Evolutionary conservation across 2,113 vertebrate genomes (phyloP), one percentile per base, ranked within the genome.

Genomic region (Hemibagrus wyckioides): DNA sequence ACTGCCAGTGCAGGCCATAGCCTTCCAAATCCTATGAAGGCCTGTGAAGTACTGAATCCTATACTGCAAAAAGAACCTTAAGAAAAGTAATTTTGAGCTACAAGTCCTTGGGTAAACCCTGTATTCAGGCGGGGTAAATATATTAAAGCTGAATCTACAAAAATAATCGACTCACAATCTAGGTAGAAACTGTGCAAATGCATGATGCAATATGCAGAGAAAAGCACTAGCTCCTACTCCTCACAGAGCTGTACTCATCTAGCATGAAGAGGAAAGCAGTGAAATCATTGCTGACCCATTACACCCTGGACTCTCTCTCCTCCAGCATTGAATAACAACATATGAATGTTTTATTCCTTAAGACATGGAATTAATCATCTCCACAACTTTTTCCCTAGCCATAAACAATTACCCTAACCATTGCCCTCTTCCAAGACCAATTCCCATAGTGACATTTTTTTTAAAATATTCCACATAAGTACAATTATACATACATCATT

Each of bases 1-100:
- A 23, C 5, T 21, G 82, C 52, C 69, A 90, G 52, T 90, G 85
- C 91, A 90, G 13, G 44, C 41, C 83, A 48, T 7, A 52, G 59
- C 3, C 17, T 56, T 86, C 83, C 23, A 33, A 80, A 89, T n/a
- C n/a, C n/a, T n/a, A n/a, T 80, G 9, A 15, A 25, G 54, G 52
- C 15, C 11, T 21, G 56, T 80, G 30, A 30, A 36, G n/a, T 77
- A 36, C 11, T 69, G 30, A 79, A 33, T 6, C n/a, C 15, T 36
- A 25, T 36, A 83, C 9, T 69, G n/a, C 33, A 48, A 28, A 48
- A 57, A 44, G 15, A 30, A 59, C 0, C 3, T 61, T 61, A 59
- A 61, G 56, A 76, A 85, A 77, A 39, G 1, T 28, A 57, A 17
- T 48, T 76, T 33, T 28, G 19, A 30, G 8, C 14, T 54, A 39